Percentiles rank a stretch among this genome's conserved stretches.
Evolutionary conservation across 2,113 vertebrate species (phyloP).

Genomic region (Cheilinus undulatus): DNA sequence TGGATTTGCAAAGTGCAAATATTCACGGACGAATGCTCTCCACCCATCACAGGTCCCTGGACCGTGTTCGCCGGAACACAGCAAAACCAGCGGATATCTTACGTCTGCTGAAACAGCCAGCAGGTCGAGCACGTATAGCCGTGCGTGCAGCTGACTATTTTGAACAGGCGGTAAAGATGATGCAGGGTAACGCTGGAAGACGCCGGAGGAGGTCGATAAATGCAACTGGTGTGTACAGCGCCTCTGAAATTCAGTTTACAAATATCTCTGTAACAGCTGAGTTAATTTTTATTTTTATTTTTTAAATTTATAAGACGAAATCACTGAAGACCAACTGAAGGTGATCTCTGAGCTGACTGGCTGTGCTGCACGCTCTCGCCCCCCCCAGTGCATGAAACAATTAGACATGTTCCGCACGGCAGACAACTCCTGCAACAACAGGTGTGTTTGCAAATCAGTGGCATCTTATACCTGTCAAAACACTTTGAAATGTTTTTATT

Average conservation of each 20-base stretch:
- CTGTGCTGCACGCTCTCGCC: slow-evolving; percentile 77
- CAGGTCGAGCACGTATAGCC: slow-evolving; percentile 59
- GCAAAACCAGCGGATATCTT: slow-evolving; percentile 79
- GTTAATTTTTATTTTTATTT: neutral
- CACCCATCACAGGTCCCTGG: slow-evolving; percentile 76
- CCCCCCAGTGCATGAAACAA: slow-evolving; percentile 61
- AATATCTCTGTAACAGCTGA: neutral
- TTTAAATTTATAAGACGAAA: slow-evolving; percentile 75
- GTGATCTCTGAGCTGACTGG: slow-evolving; percentile 80
- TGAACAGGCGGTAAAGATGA: slow-evolving; percentile 78
- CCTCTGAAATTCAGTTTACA: neutral
- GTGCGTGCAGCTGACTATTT: slow-evolving; percentile 86
- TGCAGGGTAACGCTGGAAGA: slow-evolving; percentile 67
- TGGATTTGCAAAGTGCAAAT: neutral
- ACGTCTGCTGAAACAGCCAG: slow-evolving; percentile 84
- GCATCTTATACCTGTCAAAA: too few relatives aligned
- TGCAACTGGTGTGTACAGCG: slow-evolving; percentile 79
- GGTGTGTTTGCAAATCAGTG: slow-evolving; percentile 58
- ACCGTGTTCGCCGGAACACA: slow-evolving; percentile 59
- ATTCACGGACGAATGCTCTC: neutral
- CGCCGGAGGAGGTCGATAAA: slow-evolving; percentile 80
- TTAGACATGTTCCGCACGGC: slow-evolving; percentile 76
- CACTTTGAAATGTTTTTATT: too few relatives aligned
- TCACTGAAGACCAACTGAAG: slow-evolving; percentile 77
- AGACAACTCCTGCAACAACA: slow-evolving; percentile 87